Evolutionary conservation across 2,888 invertebrate genomes (phyloP), one percentile per base, ranked within the genome.

Genomic region (Lasioglossum pauxillum): DNA sequence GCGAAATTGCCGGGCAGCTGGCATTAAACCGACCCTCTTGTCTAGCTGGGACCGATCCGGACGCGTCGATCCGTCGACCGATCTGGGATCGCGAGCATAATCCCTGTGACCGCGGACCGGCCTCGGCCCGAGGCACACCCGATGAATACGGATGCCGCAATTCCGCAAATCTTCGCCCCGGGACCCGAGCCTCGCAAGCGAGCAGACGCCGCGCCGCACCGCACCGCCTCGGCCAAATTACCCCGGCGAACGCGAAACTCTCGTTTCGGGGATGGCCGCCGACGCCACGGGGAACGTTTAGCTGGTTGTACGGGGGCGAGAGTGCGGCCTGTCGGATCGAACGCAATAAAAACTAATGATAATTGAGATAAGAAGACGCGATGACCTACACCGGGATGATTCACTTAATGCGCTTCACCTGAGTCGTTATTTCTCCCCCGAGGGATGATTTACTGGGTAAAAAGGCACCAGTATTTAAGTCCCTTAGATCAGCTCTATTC

Each of bases 1-100:
- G 78, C 84, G 84, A 85, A 90, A 86, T 86, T 90, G 89, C 82
- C 80, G 79, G 81, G 85, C 82, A 86, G 88, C 89, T 86, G 90
- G 85, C 84, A 90, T 90, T 91, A 91, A 75, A 85, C 78, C 72
- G 49, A 57, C 72, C 73, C 88, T 64, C 74, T 83, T 83, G 83
- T 83, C 85, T 80, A 74, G 57, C 60, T 38, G 76, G 69, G 23
- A 77, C 75, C 88, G 84, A 89, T 90, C 90, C 82, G 79, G 84
- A 82, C 79, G 67, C 67, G 79, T 53, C 83, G 87, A 85, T 85
- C 85, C 83, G 71, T 53, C 73, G 64, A 75, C 60, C 81, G 82
- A 85, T 86, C 89, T 72, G 71, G 79, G 82, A 84, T 71, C 78
- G 60, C 82, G 83, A 82, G 82, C 86, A 87, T 90, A 87, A 90